Evolutionary conservation across 2,888 invertebrate genomes (phyloP).

Genomic region (Yponomeuta malinellus): DNA sequence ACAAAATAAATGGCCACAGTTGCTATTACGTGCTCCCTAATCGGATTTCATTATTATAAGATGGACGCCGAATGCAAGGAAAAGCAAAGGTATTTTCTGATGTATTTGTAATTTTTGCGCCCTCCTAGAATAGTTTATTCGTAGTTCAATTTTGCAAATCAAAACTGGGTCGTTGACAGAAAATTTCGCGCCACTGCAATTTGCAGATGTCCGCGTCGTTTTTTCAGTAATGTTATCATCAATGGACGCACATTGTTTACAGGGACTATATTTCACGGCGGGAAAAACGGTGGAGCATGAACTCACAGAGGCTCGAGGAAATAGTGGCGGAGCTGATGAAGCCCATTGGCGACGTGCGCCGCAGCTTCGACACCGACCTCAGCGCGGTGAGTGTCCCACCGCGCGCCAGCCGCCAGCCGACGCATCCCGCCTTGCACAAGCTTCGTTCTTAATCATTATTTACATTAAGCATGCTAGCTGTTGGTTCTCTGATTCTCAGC

Average conservation of each 20-base stretch:
- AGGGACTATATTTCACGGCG: slow-evolving; percentile 51
- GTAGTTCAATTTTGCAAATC: slow-evolving; percentile 34
- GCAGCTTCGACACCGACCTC: slow-evolving; percentile 63
- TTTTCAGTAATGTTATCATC: slow-evolving; percentile 52
- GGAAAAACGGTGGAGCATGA: slow-evolving; percentile 64
- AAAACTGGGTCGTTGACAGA: slow-evolving; percentile 51
- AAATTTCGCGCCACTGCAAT: slow-evolving; percentile 63
- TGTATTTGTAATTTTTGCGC: background rate
- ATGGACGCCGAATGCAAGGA: slow-evolving; percentile 62
- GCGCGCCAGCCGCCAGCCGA: background rate
- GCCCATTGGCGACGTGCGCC: slow-evolving; percentile 58
- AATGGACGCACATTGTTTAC: slow-evolving; percentile 50
- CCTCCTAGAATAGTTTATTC: slow-evolving; percentile 16
- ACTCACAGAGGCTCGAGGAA: slow-evolving; percentile 58
- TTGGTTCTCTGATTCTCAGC: too few species aligned
- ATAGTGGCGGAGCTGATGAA: slow-evolving; percentile 66
- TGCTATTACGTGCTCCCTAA: slow-evolving; percentile 65
- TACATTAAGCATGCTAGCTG: too few species aligned
- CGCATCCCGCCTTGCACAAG: too few species aligned
- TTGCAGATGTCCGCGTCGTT: slow-evolving; percentile 31
- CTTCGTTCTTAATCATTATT: too few species aligned
- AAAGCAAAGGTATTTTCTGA: slow-evolving; percentile 43
- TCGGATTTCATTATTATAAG: slow-evolving; percentile 60
- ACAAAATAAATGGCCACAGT: slow-evolving; percentile 75
- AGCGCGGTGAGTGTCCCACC: slow-evolving; percentile 47